Evolutionary conservation across 2,888 invertebrate genomes (phyloP), one percentile per base, ranked within the genome.

Genomic region (Chesias legatella): DNA sequence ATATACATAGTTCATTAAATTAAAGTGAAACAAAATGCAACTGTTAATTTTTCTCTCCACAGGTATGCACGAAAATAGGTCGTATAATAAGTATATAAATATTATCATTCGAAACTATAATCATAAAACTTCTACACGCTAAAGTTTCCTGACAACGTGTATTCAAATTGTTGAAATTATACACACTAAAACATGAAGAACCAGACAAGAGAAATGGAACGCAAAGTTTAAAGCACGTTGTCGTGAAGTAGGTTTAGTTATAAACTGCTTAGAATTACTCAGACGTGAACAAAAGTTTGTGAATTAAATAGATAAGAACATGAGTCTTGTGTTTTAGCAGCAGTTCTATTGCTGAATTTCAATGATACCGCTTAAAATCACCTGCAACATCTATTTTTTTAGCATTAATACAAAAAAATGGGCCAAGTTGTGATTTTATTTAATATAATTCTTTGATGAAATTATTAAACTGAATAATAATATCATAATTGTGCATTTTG

Each of bases 181-280:
- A 53, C 32, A 30, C n/a, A 7, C 50, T 39, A 44, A 51, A 52
- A 34, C 29, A 42, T 43, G 11, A 32, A 33, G 26, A 43, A 43
- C 40, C 31, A 50, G 49, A 46, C 49, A 60, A 38, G 26, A 25
- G 33, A 20, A 28, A 34, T 37, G 25, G 32, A 45, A 40, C 34
- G 32, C 39, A 38, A 48, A 56, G 44, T 53, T 54, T 48, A 35
- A 39, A 53, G 43, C 51, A 44, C 48, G 53, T 54, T 49, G 45
- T 39, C 45, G 33, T 57, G 48, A 55, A 54, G 36, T 58, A 45
- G 24, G 23, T 34, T 10, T 10, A 20, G 20, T 3, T 21, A 11
- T 7, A n/a, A 25, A 31, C 20, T 25, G 30, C 20, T 20, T 23
- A 3, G 5, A 17, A 17, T 17, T 17, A 17, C 13, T 17, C 13